Evolutionary conservation across 2,113 vertebrate species (phyloP), one percentile per base, ranked within the genome.

Genomic region (Coptodon bakossiorum): DNA sequence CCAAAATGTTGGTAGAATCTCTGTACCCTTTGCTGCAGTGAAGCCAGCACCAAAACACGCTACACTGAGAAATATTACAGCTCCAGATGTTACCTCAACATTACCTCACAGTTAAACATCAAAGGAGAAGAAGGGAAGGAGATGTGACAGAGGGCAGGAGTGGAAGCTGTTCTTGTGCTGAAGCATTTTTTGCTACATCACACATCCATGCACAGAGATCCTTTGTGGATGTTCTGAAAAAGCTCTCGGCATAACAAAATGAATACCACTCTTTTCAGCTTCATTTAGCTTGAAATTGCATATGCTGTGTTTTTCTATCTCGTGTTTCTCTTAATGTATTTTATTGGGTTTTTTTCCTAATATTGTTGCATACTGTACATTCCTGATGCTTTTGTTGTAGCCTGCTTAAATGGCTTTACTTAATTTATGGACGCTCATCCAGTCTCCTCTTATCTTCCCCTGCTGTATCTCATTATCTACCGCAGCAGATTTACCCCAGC

Each of bases 1-100:
- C 82, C 45, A 6, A 52, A 83, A 57, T 12, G 4, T 19, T 80
- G 68, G 56, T 48, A 24, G 80, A 14, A 45, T 16, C 12, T 57
- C 56, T 78, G 31, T 54, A 34, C 73, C 19, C 40, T 81, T 11
- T 29, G 19, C 81, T 85, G 59, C n/a, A 27, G 16, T 24, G 29
- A 81, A 90, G 52, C 56, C 38, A 7, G 17, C 85, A 84, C 82
- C 89, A 90, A 90, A 86, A 87, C 85, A 91, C 80, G 83, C 79
- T 31, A 52, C 27, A 68, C 54, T 2, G 3, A 63, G 56, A 76
- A n/a, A 56, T 9, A 66, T 43, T 57, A 12, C 19, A 71, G 83
- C 81, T 92, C 90, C 94, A 94, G 91, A 95, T 93, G 91, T 82
- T 86, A 48, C 78, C 12, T 80, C 76, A 66, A 31, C 86, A 89